Conservation (phyloP, 1,140 invertebrate species). For the Bombus confusus region DNA sequence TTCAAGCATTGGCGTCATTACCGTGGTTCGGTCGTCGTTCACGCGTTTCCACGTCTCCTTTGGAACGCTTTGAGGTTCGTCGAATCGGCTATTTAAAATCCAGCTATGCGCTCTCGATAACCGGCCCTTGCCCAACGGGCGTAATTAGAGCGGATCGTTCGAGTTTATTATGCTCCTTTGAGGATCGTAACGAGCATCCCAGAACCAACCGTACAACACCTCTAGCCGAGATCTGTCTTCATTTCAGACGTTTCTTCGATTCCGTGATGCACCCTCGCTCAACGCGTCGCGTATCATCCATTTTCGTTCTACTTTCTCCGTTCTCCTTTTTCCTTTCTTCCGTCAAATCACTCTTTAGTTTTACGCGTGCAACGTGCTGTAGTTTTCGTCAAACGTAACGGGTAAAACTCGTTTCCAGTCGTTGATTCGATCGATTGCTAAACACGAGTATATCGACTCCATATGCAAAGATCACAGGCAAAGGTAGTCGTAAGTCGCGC, state of each 20-base stretch:
- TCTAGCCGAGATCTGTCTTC: conserved; percentile 37
- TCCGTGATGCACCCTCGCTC: not conserved
- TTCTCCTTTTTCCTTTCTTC: not conserved
- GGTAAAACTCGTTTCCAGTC: too few species aligned
- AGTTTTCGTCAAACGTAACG: too few species aligned
- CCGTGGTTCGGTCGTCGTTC: conserved; percentile 22
- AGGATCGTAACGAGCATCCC: conserved; percentile 64
- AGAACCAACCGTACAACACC: conserved; percentile 37
- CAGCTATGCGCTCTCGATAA: conserved; percentile 56
- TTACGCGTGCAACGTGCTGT: too few species aligned
- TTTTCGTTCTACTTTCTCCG: not conserved
- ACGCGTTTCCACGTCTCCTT: conserved; percentile 6
- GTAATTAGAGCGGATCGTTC: conserved; percentile 66
- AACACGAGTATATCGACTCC: too few species aligned
- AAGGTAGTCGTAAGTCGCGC: too few species aligned
- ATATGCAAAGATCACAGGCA: too few species aligned
- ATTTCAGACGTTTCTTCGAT: conserved; percentile 26
- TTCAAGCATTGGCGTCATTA: conserved; percentile 56
- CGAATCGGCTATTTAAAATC: conserved; percentile 64
- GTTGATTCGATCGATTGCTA: too few species aligned
- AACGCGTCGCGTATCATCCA: too few species aligned
- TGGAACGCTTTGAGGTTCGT: conserved; percentile 44
- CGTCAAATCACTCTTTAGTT: too few species aligned
- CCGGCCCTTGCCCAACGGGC: conserved; percentile 54
- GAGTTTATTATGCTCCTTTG: conserved; percentile 72